phyloP scores from a whole-genome alignment of 2,888 invertebrate species.

The Serripes groenlandicus region DNA sequence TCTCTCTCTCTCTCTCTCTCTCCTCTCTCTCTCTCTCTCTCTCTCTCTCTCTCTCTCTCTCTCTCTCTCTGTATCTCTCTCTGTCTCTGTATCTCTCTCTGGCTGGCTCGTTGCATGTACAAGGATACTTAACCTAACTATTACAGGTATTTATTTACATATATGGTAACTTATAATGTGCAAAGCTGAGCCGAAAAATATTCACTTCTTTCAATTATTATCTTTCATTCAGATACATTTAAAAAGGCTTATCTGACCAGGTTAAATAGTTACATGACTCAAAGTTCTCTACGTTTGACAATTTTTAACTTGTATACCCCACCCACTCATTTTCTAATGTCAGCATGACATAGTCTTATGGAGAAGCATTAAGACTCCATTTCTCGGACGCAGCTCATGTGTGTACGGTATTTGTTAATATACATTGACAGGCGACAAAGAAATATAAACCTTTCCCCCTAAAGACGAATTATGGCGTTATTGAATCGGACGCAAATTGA shows the following conservation, averaged over 20 bases:
- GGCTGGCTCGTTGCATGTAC: background rate
- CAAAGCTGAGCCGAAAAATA: too few relatives aligned
- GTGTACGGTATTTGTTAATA: background rate
- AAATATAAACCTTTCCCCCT: background rate
- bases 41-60: background rate
- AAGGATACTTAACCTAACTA: too few relatives aligned
- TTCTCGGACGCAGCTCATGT: background rate
- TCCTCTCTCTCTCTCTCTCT: background rate
- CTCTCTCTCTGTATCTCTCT: background rate
- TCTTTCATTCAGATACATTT: too few relatives aligned
- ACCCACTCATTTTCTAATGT: too few relatives aligned
- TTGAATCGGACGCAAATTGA: background rate
- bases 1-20: slow-evolving; percentile 5
- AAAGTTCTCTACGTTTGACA: too few relatives aligned
- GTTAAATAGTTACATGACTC: too few relatives aligned
- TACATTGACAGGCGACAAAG: background rate
- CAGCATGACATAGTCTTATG: too few relatives aligned
- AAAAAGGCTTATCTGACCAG: too few relatives aligned
- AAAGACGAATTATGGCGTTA: background rate
- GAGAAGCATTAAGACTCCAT: background rate
- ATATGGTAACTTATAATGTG: too few relatives aligned
- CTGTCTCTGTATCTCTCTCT: background rate
- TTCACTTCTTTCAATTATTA: too few relatives aligned
- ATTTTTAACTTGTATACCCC: too few relatives aligned
- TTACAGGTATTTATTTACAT: too few relatives aligned